phyloP scores from a whole-genome alignment of 2,113 vertebrate species.

The Salminus brasiliensis region DNA sequence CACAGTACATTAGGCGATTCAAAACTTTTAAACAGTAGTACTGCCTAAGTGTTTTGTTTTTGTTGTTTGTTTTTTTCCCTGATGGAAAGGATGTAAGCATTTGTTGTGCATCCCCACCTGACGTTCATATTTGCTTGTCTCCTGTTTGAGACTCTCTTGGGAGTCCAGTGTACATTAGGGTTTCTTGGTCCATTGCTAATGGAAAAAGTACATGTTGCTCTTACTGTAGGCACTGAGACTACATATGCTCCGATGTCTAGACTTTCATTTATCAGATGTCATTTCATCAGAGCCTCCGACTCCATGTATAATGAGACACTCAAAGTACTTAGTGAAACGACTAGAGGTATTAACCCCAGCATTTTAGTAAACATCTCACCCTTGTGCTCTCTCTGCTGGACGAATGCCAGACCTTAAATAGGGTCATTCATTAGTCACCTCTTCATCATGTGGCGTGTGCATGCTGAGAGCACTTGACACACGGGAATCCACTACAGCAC shows the following conservation, averaged over 20 bases:
- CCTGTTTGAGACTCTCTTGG: background rate
- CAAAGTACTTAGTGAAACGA: background rate
- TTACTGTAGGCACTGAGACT: slow-evolving; percentile 19
- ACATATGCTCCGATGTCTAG: background rate
- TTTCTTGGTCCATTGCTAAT: slow-evolving; percentile 5
- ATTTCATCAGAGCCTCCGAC: background rate
- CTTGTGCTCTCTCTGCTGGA: slow-evolving; percentile 7
- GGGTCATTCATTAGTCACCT: slow-evolving; percentile 41
- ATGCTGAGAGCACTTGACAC: slow-evolving; percentile 44
- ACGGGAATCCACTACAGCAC: slow-evolving; percentile 27
- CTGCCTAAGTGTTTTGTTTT: too few species aligned
- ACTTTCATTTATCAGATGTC: slow-evolving; percentile 24
- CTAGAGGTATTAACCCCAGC: slow-evolving; percentile 18
- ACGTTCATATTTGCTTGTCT: background rate
- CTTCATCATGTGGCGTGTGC: slow-evolving; percentile 15
- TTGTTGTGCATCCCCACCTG: background rate
- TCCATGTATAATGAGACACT: background rate
- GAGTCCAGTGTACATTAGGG: background rate
- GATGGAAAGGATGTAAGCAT: background rate
- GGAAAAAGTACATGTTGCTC: background rate
- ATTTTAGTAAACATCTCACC: slow-evolving; percentile 19
- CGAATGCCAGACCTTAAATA: slow-evolving; percentile 23
- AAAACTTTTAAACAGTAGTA: too few species aligned
- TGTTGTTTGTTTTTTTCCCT: too few species aligned
- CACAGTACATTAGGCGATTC: too few species aligned